These are phyloP conservation scores for Trilocha varians DNA, from an alignment of 2,888 invertebrate genomes.

Conservation along the genomic window DNA sequence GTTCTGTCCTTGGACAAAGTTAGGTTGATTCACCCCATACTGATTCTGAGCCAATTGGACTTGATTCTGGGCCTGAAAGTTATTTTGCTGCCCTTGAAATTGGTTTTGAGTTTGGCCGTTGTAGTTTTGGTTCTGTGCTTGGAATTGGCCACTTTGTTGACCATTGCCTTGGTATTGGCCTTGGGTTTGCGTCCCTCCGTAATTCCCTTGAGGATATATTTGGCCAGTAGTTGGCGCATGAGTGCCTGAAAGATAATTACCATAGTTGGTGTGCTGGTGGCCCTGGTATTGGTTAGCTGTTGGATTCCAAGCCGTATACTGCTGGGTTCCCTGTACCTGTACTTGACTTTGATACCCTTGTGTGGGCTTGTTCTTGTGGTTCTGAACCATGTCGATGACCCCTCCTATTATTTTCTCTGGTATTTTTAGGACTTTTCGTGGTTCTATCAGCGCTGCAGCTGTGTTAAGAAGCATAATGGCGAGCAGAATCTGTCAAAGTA, in stretches of 20 bases:
- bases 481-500: constrained; percentile 25
- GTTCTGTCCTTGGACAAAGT: constrained; percentile 8
- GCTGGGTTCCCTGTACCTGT: constrained; percentile 14
- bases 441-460: constrained; percentile 25
- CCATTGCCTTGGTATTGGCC: constrained; percentile 20
- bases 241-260: constrained; percentile 16
- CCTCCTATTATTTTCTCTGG: constrained; percentile 62
- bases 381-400: constrained; percentile 60
- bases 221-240: constrained; percentile 11
- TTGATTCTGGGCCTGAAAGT: constrained; percentile 12
- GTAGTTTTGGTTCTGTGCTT: constrained; percentile 9
- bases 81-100: constrained; percentile 11
- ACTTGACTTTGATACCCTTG: constrained; percentile 20
- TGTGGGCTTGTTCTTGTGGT: constrained; percentile 52
- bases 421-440: constrained; percentile 37
- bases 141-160: constrained; percentile 16
- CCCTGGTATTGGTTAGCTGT: constrained; percentile 15
- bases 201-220: constrained; percentile 15
- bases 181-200: constrained; percentile 20
- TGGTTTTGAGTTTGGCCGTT: background rate
- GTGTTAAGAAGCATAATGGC: constrained; percentile 16
- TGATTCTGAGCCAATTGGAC: constrained; percentile 16
- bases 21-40: constrained; percentile 6
- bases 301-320: constrained; percentile 24
- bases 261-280: constrained; percentile 25